Evolutionary conservation across 2,797 vertebrate species (phyloP).

Genomic region (Eremophila alpestris): DNA sequence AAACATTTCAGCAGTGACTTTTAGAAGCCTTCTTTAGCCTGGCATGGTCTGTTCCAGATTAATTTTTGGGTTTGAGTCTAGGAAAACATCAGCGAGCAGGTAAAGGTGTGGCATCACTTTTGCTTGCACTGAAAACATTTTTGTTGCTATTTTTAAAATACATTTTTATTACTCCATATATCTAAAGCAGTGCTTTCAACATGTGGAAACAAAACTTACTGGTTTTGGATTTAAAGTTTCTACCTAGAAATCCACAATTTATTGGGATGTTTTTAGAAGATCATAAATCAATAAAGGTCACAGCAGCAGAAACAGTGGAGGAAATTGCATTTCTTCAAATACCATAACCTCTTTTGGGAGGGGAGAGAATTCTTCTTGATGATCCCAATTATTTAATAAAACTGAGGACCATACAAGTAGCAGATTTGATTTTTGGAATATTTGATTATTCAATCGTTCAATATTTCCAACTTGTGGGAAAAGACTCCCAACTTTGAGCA

Average conservation of each 20-base stretch:
- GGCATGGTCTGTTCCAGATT: neutral
- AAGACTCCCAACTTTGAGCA: neutral
- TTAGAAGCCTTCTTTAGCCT: neutral
- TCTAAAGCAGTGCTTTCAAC: neutral
- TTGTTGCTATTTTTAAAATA: neutral
- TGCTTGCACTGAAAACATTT: neutral
- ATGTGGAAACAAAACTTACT: neutral
- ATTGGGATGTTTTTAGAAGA: neutral
- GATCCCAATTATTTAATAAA: neutral
- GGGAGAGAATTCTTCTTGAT: neutral
- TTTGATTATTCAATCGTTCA: neutral
- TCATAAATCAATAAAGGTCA: neutral
- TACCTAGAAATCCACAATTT: neutral
- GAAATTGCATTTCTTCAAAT: neutral
- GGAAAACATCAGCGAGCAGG: neutral
- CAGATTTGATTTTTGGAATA: neutral
- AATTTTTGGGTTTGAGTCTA: neutral
- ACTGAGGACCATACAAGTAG: neutral
- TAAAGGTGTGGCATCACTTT: neutral
- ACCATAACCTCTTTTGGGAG: neutral
- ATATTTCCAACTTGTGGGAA: neutral
- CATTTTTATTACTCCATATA: neutral
- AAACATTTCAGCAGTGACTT: neutral
- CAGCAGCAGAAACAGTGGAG: neutral
- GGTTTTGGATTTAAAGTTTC: neutral